Percentiles rank a stretch among this genome's conserved stretches.
phyloP scores from a whole-genome alignment of 1,140 invertebrate genomes.

The Zaprionus lachaisei region DNA sequence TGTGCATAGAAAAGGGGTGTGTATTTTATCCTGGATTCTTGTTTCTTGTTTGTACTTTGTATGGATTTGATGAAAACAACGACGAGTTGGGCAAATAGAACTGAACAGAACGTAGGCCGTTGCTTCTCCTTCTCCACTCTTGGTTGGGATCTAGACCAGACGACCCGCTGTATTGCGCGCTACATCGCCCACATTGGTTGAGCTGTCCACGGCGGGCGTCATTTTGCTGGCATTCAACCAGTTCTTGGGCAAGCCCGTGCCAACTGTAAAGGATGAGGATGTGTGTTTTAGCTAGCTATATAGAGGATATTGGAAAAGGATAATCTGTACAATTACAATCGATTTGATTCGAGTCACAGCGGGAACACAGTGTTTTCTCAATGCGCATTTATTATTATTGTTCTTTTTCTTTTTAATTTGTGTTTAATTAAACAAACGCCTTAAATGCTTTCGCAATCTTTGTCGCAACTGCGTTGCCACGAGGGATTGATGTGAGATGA shows the following conservation, averaged over 20 bases:
- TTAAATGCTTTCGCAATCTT: constrained; percentile 64
- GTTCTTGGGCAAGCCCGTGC: constrained; percentile 69
- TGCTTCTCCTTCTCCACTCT: neutral
- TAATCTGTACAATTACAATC: constrained; percentile 17
- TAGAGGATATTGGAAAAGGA: neutral
- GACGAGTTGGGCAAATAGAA: neutral
- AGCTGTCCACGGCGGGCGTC: constrained; percentile 16
- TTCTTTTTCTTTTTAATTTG: constrained; percentile 48
- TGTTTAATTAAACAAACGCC: constrained; percentile 54
- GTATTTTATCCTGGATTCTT: neutral
- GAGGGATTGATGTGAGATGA: constrained; percentile 62
- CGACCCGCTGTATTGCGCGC: constrained; percentile 68
- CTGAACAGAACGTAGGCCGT: neutral
- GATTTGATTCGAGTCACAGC: constrained; percentile 6
- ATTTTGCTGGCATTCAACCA: constrained; percentile 67
- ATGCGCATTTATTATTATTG: constrained; percentile 74
- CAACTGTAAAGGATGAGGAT: constrained; percentile 66
- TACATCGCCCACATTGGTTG: constrained; percentile 62
- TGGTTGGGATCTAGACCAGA: constrained; percentile 42
- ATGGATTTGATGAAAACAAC: constrained; percentile 3
- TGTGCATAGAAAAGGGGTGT: neutral
- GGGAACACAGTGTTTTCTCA: constrained; percentile 40
- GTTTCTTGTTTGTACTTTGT: constrained; percentile 7
- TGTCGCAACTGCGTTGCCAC: neutral
- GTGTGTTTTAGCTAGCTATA: constrained; percentile 19